phyloP scores from a whole-genome alignment of 2,113 vertebrate species.

The Alligator sinensis region DNA sequence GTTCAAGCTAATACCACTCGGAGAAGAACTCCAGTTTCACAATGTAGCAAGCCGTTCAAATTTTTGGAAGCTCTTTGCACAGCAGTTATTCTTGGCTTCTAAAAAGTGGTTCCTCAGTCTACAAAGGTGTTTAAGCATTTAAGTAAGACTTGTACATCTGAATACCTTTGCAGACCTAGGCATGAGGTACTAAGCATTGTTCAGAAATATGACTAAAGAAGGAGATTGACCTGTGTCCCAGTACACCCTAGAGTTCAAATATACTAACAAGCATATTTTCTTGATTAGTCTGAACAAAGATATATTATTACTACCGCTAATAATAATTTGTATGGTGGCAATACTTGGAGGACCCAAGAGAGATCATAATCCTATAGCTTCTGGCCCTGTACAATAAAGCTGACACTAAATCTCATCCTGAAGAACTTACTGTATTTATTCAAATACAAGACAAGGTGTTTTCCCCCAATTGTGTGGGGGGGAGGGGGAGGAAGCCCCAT shows the following conservation, averaged over 20 bases:
- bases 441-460: no score
- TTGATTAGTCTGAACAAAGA: constrained; percentile 1
- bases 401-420: background rate
- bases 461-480: no score
- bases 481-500: no score
- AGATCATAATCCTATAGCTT: background rate
- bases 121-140: no score
- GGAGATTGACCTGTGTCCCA: background rate
- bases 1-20: background rate
- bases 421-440: background rate
- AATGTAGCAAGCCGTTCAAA: background rate
- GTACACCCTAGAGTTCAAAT: background rate
- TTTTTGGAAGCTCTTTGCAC: background rate
- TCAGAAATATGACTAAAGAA: constrained; percentile 6
- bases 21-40: background rate
- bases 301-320: background rate
- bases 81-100: background rate
- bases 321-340: background rate
- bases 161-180: no score
- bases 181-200: background rate
- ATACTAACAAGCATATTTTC: constrained; percentile 20
- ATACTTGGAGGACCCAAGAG: background rate
- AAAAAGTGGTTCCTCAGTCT: background rate
- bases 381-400: background rate
- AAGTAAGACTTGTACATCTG: no score